phyloP scores from a whole-genome alignment of 1,140 invertebrate genomes.

The Coelopa frigida region DNA sequence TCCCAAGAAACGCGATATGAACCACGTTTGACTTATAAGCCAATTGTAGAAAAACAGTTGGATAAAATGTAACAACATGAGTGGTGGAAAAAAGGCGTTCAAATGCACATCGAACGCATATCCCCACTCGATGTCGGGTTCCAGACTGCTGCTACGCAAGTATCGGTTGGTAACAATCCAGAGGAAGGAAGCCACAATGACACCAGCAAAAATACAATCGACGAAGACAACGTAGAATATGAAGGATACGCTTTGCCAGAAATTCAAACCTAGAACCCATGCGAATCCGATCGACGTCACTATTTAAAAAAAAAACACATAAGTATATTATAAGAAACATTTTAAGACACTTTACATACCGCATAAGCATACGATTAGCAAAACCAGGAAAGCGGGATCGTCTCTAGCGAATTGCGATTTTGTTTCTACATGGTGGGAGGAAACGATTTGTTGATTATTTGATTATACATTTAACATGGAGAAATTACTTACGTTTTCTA shows the following conservation, averaged over 20 bases:
- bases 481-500: conserved; percentile 81
- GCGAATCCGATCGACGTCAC: conserved; percentile 88
- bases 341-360: conserved; percentile 54
- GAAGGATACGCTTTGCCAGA: conserved; percentile 76
- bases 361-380: conserved; percentile 80
- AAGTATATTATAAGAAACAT: conserved; percentile 19
- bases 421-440: conserved; percentile 65
- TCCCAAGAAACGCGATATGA: conserved; percentile 74
- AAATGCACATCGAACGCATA: conserved; percentile 98
- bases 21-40: conserved; percentile 66
- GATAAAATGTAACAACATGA: conserved; percentile 89
- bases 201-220: conserved; percentile 84
- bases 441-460: not conserved
- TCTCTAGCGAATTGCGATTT: conserved; percentile 98
- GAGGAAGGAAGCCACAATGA: conserved; percentile 81
- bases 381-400: conserved; percentile 96
- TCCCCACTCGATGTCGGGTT: conserved; percentile 93
- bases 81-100: conserved; percentile 94
- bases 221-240: conserved; percentile 89
- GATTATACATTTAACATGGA: no score
- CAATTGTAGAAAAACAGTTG: conserved; percentile 83
- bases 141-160: conserved; percentile 59
- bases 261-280: conserved; percentile 66
- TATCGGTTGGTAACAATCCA: conserved; percentile 85
- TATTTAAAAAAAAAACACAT: conserved; percentile 29